Evolutionary conservation across 2,797 vertebrate genomes (phyloP).

Genomic region (Glossophaga mutica): DNA sequence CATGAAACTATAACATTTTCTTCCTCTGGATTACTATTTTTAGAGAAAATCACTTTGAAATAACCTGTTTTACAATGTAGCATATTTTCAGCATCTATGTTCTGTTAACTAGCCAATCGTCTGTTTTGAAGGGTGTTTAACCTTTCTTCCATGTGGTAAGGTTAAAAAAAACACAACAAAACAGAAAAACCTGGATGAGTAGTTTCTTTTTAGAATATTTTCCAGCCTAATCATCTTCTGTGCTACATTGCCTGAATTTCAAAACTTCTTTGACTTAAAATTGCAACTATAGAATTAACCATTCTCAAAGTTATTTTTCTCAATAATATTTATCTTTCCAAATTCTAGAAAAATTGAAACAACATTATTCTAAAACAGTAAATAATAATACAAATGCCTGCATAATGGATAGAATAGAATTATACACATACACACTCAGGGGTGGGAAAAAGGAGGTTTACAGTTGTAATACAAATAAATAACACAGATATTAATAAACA

Average conservation of each 20-base stretch:
- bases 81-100: not conserved
- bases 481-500: too few species aligned
- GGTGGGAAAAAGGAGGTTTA: too few species aligned
- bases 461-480: too few species aligned
- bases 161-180: not conserved
- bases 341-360: not conserved
- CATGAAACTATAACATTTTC: constrained; percentile 27
- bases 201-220: not conserved
- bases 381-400: not conserved
- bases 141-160: not conserved
- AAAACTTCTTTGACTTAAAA: not conserved
- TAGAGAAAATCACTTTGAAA: constrained; percentile 56
- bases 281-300: not conserved
- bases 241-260: constrained; percentile 12
- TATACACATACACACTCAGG: too few species aligned
- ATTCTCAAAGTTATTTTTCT: not conserved
- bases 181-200: too few species aligned
- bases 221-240: not conserved
- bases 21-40: constrained; percentile 18
- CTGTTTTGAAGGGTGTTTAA: constrained; percentile 21
- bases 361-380: not conserved
- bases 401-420: not conserved
- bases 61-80: constrained; percentile 27
- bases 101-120: constrained; percentile 12
- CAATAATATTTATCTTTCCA: not conserved